Base-by-base conservation (phyloP, 2,888 invertebrate species). In the Cyclophora albipunctata region DNA sequence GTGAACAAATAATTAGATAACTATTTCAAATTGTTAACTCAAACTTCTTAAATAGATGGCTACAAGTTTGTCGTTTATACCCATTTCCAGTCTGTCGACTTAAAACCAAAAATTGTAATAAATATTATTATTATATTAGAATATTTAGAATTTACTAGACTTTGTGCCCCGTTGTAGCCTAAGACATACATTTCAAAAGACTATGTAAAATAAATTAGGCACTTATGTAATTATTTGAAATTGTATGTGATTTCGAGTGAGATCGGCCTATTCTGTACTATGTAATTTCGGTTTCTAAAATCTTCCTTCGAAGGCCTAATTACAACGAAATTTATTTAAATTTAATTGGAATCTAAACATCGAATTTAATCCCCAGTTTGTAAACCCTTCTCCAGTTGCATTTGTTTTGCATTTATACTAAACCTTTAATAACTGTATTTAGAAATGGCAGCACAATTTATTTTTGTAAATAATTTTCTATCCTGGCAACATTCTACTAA, bases 301-400 rank as follows among this genome's bases (percentile, higher is more conserved):
- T 20, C 37, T 37, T 37, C 37, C 4, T 37, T 5, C 37, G 37
- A 37, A 43, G 45, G 45, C 41, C 40, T 47, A 33, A 40, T 45
- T n/a, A 7, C 58, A 63, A 63, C 70, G 70, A 67, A 71, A 51
- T 58, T 1, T 37, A 5, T 37, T 37, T 20, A 37, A 37, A 37
- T 5, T 37, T 37, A 37, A 20, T 20, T 20, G 20, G 20, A 20
- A 20, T 20, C 20, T 46, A 50, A 51, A 76, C 80, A 81, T 79
- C 80, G 81, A 81, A 75, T 53, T 62, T 71, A 77, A 20, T 77
- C 78, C 72, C 75, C 63, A 51, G 55, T 40, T 42, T 49, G 5
- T 37, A 37, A 4, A 37, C 4, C 1, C 0, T 5, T 37, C 5
- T 37, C 5, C 5, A 37, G 37, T 37, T 37, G 37, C 37, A 37